phyloP scores from a whole-genome alignment of 1,140 invertebrate genomes.

The Lasioglossum albipes region DNA sequence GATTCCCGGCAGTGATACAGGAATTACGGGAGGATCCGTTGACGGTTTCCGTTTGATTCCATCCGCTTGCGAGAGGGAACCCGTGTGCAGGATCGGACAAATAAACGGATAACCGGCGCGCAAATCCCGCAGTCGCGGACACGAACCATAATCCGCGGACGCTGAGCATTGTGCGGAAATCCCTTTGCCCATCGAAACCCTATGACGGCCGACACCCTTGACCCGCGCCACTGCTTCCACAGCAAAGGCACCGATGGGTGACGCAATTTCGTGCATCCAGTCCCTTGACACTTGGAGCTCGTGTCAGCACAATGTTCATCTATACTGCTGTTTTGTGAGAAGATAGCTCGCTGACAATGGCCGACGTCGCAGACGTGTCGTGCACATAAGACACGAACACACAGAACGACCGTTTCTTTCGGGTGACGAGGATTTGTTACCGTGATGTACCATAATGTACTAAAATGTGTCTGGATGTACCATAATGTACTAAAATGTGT shows the following conservation, averaged over 20 bases:
- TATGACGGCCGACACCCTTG: conserved; percentile 15
- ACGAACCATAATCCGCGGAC: conserved; percentile 50
- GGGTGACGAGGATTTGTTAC: no score
- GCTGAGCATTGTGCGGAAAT: conserved; percentile 18
- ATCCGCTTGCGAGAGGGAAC: not conserved
- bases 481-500: no score
- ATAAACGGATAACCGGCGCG: conserved; percentile 30
- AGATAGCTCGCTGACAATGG: no score
- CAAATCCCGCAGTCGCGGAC: conserved; percentile 38
- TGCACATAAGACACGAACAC: no score
- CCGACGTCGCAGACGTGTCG: no score
- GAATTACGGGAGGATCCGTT: not conserved
- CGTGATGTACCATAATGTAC: no score
- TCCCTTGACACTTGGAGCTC: not conserved
- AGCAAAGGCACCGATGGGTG: not conserved
- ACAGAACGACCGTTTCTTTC: no score
- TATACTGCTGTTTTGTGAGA: not conserved
- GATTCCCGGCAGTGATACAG: not conserved
- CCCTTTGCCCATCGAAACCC: not conserved
- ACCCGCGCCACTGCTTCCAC: not conserved
- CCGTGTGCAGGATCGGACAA: not conserved
- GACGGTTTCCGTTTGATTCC: not conserved
- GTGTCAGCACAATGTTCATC: not conserved
- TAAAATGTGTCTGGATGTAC: no score
- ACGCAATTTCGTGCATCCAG: not conserved